Evolutionary conservation across 2,797 vertebrate genomes (phyloP).

Genomic region (Xenops minutus): DNA sequence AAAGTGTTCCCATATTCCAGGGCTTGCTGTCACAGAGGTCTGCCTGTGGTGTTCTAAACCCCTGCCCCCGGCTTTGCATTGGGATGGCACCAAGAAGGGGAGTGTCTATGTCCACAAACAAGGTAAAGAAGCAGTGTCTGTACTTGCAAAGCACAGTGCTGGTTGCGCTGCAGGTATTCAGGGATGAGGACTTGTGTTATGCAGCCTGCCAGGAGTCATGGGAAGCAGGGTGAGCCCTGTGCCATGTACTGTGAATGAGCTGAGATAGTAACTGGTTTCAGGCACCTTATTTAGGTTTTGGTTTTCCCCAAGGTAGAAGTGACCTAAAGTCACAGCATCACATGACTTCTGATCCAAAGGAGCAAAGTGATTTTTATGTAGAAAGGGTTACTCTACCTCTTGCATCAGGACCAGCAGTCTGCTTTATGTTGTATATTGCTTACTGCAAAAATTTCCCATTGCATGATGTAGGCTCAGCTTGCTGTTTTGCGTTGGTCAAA

Average conservation of each 20-base stretch:
- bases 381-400: neutral
- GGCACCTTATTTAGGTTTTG: neutral
- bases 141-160: neutral
- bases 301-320: fast-evolving
- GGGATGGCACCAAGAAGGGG: fast-evolving
- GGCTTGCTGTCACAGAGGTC: neutral
- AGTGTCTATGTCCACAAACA: neutral
- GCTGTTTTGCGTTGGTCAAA: neutral
- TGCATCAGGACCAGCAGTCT: fast-evolving
- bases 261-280: neutral
- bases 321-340: neutral
- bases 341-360: neutral
- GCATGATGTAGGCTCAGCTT: neutral
- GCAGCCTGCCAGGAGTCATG: fast-evolving
- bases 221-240: neutral
- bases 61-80: fast-evolving
- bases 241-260: fast-evolving
- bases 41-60: neutral
- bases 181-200: neutral
- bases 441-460: neutral
- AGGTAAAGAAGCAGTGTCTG: neutral
- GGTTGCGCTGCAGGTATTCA: fast-evolving
- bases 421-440: neutral
- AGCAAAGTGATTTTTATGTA: neutral
- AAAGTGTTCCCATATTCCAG: fast-evolving